These are phyloP conservation scores for Agelas oroides DNA, from an alignment of 37 sponge, comb jelly and placozoan genomes.

Conservation along the genomic window DNA sequence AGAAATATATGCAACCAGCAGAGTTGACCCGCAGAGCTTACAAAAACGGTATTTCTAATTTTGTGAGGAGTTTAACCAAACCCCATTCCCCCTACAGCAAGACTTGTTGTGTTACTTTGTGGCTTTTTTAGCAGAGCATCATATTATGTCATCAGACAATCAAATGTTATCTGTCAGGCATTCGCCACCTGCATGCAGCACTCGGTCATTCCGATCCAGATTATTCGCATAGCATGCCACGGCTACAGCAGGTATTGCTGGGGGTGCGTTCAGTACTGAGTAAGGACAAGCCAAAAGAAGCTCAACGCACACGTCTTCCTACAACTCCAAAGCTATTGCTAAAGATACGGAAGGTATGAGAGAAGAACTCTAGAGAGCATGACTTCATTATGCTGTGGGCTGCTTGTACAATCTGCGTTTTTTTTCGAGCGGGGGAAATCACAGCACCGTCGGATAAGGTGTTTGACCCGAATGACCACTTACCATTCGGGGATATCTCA, in stretches of 20 bases:
- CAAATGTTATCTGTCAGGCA: not conserved
- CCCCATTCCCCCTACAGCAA: not conserved
- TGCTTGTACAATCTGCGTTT: constrained; percentile 40
- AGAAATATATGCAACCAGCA: not conserved
- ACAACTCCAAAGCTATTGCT: constrained; percentile 51
- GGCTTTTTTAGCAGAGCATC: not conserved
- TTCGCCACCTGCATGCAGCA: not conserved
- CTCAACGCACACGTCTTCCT: constrained; percentile 23
- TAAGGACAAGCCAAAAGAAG: not conserved
- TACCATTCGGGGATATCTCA: constrained; percentile 16
- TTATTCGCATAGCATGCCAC: not conserved
- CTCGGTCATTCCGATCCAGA: not conserved
- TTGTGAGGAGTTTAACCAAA: not conserved
- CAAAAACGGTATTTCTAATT: not conserved
- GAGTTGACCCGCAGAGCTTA: not conserved
- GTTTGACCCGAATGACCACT: not conserved
- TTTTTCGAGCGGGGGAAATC: constrained; percentile 45
- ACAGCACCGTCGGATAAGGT: constrained; percentile 16
- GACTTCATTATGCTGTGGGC: constrained; percentile 48
- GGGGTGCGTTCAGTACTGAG: not conserved
- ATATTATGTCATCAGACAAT: not conserved
- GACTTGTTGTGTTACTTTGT: not conserved
- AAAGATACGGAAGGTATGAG: constrained; percentile 13
- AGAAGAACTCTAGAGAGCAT: no score
- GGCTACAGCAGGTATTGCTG: not conserved